Conservation (phyloP, 2,113 vertebrate species). For the Cichladusa arquata region DNA sequence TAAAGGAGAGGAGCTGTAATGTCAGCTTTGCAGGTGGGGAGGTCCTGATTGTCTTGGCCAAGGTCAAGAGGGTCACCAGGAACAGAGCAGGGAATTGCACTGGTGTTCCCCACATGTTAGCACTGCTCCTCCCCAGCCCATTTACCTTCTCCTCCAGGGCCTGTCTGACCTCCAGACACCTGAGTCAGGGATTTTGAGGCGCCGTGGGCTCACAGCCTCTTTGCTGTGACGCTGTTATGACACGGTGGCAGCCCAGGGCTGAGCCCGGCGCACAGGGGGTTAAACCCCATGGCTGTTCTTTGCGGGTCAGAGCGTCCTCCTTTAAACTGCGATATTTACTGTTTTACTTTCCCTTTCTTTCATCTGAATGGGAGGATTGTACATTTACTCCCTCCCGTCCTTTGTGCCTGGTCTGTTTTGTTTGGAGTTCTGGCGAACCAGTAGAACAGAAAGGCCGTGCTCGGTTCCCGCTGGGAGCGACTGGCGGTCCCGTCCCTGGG, state of each 20-base stretch:
- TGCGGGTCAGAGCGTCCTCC: conserved; percentile 63
- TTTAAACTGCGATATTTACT: conserved; percentile 63
- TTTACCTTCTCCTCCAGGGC: background rate
- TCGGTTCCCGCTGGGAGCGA: conserved; percentile 62
- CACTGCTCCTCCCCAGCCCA: background rate
- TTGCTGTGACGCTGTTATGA: background rate
- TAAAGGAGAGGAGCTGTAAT: background rate
- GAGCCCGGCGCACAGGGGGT: background rate
- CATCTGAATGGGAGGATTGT: conserved; percentile 70
- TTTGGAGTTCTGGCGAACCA: conserved; percentile 61
- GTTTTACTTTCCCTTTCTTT: conserved; percentile 70
- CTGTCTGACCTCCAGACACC: background rate
- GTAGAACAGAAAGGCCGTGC: conserved; percentile 47
- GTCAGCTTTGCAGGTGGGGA: background rate
- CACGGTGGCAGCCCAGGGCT: background rate
- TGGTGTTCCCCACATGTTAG: accelerated
- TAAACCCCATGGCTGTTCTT: conserved; percentile 25
- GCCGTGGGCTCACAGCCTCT: background rate
- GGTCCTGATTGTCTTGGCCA: background rate
- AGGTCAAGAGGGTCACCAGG: background rate
- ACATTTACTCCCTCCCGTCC: conserved; percentile 53
- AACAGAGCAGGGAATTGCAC: accelerated
- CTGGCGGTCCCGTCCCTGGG: conserved; percentile 34
- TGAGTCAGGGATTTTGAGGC: accelerated
- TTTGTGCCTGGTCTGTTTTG: conserved; percentile 66